Evolutionary conservation across 2,113 vertebrate species (phyloP).

Genomic region (Leucoraja erinaceus): DNA sequence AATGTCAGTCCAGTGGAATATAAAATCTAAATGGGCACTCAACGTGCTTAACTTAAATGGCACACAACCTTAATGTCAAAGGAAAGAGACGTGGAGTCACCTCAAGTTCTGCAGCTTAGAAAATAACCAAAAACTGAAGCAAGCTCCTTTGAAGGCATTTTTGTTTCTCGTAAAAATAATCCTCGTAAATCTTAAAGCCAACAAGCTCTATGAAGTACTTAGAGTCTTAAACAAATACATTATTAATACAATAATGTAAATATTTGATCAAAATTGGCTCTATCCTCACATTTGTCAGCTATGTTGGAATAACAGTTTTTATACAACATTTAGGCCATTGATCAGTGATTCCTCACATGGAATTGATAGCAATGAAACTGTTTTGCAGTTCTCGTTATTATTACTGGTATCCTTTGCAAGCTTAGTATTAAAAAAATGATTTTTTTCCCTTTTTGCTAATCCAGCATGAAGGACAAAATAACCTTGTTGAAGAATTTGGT

Average conservation of each 20-base stretch:
- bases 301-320: neutral
- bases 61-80: neutral
- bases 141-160: neutral
- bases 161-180: neutral
- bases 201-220: neutral
- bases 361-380: neutral
- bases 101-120: neutral
- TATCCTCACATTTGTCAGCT: neutral
- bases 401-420: neutral
- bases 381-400: neutral
- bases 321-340: neutral
- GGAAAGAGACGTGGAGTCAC: neutral
- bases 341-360: neutral
- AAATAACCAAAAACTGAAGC: neutral
- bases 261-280: neutral
- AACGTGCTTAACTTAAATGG: neutral
- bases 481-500: neutral
- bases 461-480: neutral
- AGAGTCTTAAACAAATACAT: neutral
- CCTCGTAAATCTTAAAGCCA: neutral
- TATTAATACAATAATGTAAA: neutral
- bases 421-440: neutral
- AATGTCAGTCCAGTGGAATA: neutral
- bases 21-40: neutral
- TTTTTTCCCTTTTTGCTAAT: neutral